phyloP scores from a whole-genome alignment of 1,140 invertebrate species.

The Pachyrhynchus sulphureomaculatus region DNA sequence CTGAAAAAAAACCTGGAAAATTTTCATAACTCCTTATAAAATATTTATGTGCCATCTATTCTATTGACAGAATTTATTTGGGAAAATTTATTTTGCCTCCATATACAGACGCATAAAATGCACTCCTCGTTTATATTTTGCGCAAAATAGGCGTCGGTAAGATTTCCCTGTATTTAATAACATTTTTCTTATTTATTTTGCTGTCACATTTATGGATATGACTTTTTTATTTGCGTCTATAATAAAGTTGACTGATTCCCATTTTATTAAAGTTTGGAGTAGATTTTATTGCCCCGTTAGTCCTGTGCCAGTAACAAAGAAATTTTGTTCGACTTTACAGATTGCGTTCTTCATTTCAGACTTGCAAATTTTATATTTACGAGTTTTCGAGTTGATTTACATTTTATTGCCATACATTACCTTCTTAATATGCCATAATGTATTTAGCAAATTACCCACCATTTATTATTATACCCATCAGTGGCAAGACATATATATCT shows the following conservation, averaged over 20 bases:
- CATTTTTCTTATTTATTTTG: conserved; percentile 20
- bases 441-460: conserved; percentile 13
- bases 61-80: conserved; percentile 28
- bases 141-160: conserved; percentile 17
- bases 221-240: conserved; percentile 6
- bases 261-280: conserved; percentile 18
- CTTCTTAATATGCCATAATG: conserved; percentile 7
- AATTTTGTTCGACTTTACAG: conserved; percentile 7
- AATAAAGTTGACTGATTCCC: conserved; percentile 16
- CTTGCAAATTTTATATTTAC: conserved; percentile 19
- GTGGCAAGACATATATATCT: background rate
- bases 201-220: conserved; percentile 15
- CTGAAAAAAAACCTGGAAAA: conserved; percentile 19
- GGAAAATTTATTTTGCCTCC: conserved; percentile 16
- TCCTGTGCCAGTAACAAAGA: conserved; percentile 14
- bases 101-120: conserved; percentile 5
- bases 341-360: conserved; percentile 1
- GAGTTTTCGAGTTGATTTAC: conserved; percentile 17
- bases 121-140: conserved; percentile 17
- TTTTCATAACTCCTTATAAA: conserved; percentile 29
- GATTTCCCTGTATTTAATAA: conserved; percentile 6
- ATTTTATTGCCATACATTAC: conserved; percentile 19
- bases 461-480: conserved; percentile 17
- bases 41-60: conserved; percentile 30
- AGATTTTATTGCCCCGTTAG: conserved; percentile 12